Percentiles rank a stretch among this genome's conserved stretches.
phyloP scores from a whole-genome alignment of 1,140 invertebrate species.

The Aphaenogaster rudis region DNA sequence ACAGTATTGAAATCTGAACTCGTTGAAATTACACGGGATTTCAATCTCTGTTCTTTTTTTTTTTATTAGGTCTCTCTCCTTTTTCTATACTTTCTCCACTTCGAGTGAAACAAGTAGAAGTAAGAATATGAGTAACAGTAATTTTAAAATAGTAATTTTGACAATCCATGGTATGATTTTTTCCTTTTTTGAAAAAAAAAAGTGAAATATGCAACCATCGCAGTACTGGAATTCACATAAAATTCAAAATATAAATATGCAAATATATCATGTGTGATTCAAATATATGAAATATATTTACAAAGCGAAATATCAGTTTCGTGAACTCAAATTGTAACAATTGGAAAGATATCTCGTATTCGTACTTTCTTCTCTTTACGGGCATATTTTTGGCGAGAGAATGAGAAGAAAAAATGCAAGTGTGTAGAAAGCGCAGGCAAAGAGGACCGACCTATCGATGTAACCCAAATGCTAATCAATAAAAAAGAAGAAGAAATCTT shows the following conservation, averaged over 20 bases:
- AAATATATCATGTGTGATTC: too few relatives aligned
- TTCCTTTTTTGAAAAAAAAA: neutral
- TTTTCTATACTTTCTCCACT: constrained; percentile 25
- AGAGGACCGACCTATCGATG: constrained; percentile 4
- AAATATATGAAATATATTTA: neutral
- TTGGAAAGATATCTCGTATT: neutral
- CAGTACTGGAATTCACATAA: neutral
- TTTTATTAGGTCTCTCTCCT: neutral
- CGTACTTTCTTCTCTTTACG: neutral
- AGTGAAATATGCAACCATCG: neutral
- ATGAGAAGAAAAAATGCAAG: neutral
- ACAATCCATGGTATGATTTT: neutral
- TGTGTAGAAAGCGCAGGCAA: neutral
- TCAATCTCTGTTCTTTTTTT: neutral
- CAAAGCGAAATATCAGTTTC: neutral
- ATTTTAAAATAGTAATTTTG: neutral
- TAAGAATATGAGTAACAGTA: neutral
- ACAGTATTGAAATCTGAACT: constrained; percentile 7
- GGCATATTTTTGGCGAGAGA: neutral
- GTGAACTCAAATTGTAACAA: neutral
- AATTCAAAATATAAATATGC: neutral
- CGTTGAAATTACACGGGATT: constrained; percentile 11
- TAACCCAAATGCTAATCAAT: constrained; percentile 16
- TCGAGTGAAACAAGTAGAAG: neutral
- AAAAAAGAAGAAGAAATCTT: constrained; percentile 32